phyloP scores from a whole-genome alignment of 1,140 invertebrate species.

The Spodoptera litura region DNA sequence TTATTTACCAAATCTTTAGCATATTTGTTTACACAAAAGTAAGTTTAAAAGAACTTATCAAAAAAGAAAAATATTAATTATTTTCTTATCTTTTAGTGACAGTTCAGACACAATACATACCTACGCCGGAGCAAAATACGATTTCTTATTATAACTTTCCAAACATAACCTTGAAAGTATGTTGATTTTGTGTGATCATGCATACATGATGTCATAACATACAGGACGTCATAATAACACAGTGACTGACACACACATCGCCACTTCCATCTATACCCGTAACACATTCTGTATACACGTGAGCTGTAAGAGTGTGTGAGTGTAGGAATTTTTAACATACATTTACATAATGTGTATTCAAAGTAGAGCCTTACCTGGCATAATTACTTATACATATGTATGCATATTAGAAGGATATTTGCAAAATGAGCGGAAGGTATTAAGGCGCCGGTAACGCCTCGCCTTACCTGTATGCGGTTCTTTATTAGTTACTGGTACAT shows the following conservation, averaged over 20 bases:
- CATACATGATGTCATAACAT: background rate
- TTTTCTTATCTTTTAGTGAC: no score
- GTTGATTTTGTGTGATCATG: background rate
- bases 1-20: no score
- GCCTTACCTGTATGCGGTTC: background rate
- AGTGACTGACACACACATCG: background rate
- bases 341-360: constrained; percentile 38
- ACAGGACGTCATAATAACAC: no score
- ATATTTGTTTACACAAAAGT: no score
- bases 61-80: no score
- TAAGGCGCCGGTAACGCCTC: background rate
- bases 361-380: constrained; percentile 31
- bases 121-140: no score
- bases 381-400: constrained; percentile 39
- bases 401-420: constrained; percentile 36
- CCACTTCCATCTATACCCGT: background rate
- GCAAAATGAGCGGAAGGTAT: constrained; percentile 33
- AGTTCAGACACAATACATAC: no score
- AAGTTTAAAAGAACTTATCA: no score
- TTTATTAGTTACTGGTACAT: background rate
- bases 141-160: no score
- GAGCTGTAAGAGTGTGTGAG: constrained; percentile 8
- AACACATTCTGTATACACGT: background rate
- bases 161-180: background rate
- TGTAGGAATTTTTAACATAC: constrained; percentile 31